Percentiles rank a stretch among this genome's conserved stretches.
phyloP scores from a whole-genome alignment of 2,888 invertebrate species.

The Cylloceria caligata region DNA sequence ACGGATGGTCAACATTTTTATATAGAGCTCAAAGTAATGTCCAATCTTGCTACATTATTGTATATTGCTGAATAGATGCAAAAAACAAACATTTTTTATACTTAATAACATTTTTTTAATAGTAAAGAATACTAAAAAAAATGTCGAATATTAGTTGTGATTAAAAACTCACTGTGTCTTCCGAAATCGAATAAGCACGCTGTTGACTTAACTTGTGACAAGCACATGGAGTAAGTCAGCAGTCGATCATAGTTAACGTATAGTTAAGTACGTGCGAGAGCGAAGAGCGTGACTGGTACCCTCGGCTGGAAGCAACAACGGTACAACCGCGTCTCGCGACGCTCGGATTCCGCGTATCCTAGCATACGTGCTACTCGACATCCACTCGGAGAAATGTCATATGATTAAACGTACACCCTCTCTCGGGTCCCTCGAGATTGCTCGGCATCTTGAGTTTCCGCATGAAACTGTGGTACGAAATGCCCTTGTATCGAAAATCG shows the following conservation, averaged over 20 bases:
- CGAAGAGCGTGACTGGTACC: constrained; percentile 10
- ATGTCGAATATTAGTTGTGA: background rate
- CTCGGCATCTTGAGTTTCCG: constrained; percentile 23
- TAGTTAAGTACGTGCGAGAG: constrained; percentile 29
- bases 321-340: constrained; percentile 19
- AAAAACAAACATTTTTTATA: background rate
- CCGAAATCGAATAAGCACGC: constrained; percentile 13
- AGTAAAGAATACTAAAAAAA: background rate
- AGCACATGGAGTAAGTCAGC: constrained; percentile 2
- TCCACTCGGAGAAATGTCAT: constrained; percentile 45
- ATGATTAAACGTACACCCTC: constrained; percentile 43
- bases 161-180: background rate
- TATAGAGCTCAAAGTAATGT: no score
- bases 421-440: constrained; percentile 11
- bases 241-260: constrained; percentile 39
- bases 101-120: background rate
- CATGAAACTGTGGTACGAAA: constrained; percentile 13
- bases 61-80: no score
- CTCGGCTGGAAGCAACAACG: constrained; percentile 11
- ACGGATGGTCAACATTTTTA: no score
- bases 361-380: constrained; percentile 15
- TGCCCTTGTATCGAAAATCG: constrained; percentile 25
- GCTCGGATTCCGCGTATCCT: constrained; percentile 25
- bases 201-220: constrained; percentile 31
- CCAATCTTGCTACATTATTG: no score